Conservation (phyloP, 2,797 vertebrate species). For the Fundulus diaphanus region DNA sequence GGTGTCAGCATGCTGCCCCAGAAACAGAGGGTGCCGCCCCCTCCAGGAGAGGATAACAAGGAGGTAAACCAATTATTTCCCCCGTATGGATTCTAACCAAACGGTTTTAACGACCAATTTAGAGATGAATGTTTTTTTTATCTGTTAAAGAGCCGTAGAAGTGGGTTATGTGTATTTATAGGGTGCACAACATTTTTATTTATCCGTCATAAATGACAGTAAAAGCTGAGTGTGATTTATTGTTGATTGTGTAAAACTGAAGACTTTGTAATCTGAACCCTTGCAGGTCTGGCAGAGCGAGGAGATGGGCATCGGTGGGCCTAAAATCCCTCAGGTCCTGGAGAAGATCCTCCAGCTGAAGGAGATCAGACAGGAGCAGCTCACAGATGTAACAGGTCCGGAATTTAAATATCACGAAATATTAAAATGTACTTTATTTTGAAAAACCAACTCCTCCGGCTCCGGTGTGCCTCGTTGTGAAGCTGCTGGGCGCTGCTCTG, state of each 20-base stretch:
- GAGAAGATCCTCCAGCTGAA: constrained; percentile 96
- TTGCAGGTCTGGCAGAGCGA: constrained; percentile 82
- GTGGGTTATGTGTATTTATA: too few relatives aligned
- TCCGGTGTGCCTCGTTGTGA: too few relatives aligned
- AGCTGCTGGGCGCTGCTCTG: too few relatives aligned
- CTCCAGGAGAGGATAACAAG: constrained; percentile 89
- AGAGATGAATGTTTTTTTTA: background rate
- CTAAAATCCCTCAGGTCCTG: constrained; percentile 93
- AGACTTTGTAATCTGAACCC: background rate
- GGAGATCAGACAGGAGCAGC: constrained; percentile 93
- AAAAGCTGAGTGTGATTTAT: background rate
- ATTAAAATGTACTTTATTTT: too few relatives aligned
- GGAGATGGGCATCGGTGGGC: constrained; percentile 83
- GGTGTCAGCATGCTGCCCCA: constrained; percentile 82
- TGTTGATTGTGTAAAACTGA: too few relatives aligned
- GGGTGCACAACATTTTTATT: background rate
- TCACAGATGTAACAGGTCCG: constrained; percentile 79
- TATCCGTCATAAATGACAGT: background rate
- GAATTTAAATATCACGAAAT: too few relatives aligned
- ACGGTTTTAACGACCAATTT: background rate
- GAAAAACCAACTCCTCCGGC: too few relatives aligned
- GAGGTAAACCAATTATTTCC: constrained; percentile 73
- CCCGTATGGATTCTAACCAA: background rate
- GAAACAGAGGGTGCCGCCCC: constrained; percentile 85
- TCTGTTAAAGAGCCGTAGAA: background rate